These are phyloP conservation scores for Alsophila aescularia DNA, from an alignment of 2,888 invertebrate species.

Conservation along the genomic window DNA sequence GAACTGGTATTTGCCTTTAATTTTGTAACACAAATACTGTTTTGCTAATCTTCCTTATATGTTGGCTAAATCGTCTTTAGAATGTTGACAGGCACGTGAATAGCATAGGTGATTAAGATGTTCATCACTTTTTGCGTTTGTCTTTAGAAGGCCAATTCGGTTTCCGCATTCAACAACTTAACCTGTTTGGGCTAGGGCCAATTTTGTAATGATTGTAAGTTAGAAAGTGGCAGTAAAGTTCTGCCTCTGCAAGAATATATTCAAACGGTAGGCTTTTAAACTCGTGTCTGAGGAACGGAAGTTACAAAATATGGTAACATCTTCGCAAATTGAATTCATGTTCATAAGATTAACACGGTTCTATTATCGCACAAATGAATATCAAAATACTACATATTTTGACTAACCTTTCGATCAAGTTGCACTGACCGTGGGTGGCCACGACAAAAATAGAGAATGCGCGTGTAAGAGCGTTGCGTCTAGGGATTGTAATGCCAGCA, in stretches of 20 bases:
- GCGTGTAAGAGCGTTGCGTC: no score
- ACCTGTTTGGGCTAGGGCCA: constrained; percentile 21
- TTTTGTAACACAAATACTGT: not conserved
- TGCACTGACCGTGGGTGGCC: no score
- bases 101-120: constrained; percentile 4
- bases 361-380: no score
- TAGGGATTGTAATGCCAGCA: no score
- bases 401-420: no score
- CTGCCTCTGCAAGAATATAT: not conserved
- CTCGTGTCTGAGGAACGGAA: not conserved
- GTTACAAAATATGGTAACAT: not conserved
- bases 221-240: not conserved
- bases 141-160: not conserved
- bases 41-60: not conserved
- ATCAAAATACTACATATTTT: no score
- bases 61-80: not conserved
- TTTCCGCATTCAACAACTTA: constrained; percentile 10
- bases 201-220: constrained; percentile 6
- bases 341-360: no score
- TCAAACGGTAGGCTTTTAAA: not conserved
- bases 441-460: no score
- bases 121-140: constrained; percentile 1
- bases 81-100: constrained; percentile 1
- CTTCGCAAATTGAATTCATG: no score
- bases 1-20: not conserved